A percentile compares a stretch with the other conserved stretches of the same genome.
These are phyloP conservation scores for Mimas tiliae DNA, from an alignment of 2,888 invertebrate species.

Conservation along the genomic window DNA sequence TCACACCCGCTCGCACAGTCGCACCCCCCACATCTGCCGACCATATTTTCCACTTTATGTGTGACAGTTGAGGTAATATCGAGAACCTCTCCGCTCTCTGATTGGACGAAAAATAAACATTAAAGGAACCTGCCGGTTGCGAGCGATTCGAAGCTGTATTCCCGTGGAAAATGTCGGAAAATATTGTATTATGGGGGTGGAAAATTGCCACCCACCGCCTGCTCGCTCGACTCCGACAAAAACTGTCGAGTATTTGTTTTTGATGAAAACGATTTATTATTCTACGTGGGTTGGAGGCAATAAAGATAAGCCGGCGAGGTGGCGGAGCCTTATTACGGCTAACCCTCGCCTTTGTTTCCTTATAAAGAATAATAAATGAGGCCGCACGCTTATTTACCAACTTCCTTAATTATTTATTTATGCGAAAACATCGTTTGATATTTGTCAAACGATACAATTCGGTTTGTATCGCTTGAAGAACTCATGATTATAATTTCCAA, in stretches of 20 bases:
- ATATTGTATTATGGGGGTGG: slow-evolving; percentile 85
- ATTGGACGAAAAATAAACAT: slow-evolving; percentile 86
- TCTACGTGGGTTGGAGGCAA: slow-evolving; percentile 86
- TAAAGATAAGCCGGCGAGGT: slow-evolving; percentile 85
- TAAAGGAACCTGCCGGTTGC: slow-evolving; percentile 83
- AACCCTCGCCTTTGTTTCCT: slow-evolving; percentile 85
- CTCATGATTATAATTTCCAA: not conserved
- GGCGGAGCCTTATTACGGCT: slow-evolving; percentile 85
- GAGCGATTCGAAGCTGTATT: slow-evolving; percentile 85
- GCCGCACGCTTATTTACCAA: slow-evolving; percentile 83
- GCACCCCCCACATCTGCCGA: slow-evolving; percentile 79
- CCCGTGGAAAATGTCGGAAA: slow-evolving; percentile 85
- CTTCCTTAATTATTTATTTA: slow-evolving; percentile 84
- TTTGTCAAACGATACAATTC: slow-evolving; percentile 62
- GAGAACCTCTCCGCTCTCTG: slow-evolving; percentile 84
- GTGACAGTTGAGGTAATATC: slow-evolving; percentile 86
- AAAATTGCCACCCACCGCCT: slow-evolving; percentile 83
- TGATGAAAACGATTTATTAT: slow-evolving; percentile 86
- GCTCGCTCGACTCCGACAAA: slow-evolving; percentile 83
- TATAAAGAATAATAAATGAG: slow-evolving; percentile 86
- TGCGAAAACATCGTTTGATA: slow-evolving; percentile 79
- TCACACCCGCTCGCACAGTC: slow-evolving; percentile 47
- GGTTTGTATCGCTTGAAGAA: slow-evolving; percentile 21
- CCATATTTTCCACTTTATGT: slow-evolving; percentile 86
- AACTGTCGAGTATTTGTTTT: slow-evolving; percentile 86